Conservation (phyloP, 1,140 invertebrate species). For the Saccostrea glomerata region DNA sequence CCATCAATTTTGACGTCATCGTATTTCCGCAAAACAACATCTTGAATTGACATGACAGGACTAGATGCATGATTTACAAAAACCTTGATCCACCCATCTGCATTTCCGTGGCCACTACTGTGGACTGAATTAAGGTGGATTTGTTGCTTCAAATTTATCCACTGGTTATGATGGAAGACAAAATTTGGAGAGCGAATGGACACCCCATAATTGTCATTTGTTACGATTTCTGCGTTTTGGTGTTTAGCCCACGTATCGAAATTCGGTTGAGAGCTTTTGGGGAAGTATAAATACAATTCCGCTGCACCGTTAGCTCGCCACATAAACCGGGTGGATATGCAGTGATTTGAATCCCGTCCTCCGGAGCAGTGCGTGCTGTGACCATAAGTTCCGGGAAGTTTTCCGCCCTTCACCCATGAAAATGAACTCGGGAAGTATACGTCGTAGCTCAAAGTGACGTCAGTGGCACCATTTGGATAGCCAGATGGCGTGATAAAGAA, state of each 20-base stretch:
- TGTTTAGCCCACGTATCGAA: slow-evolving; percentile 10
- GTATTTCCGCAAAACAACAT: slow-evolving; percentile 52
- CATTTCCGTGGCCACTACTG: slow-evolving; percentile 21
- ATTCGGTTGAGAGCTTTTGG: slow-evolving; percentile 42
- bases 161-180: slow-evolving; percentile 53
- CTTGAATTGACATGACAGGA: slow-evolving; percentile 40
- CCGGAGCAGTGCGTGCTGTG: slow-evolving; percentile 61
- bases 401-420: slow-evolving; percentile 66
- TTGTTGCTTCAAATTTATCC: slow-evolving; percentile 63
- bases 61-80: slow-evolving; percentile 52
- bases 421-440: slow-evolving; percentile 64
- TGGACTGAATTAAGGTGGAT: slow-evolving; percentile 59
- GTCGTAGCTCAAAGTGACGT: slow-evolving; percentile 58
- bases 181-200: slow-evolving; percentile 54
- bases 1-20: slow-evolving; percentile 60
- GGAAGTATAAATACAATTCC: slow-evolving; percentile 66
- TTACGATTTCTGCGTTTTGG: slow-evolving; percentile 45
- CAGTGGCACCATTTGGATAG: background rate
- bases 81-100: slow-evolving; percentile 59
- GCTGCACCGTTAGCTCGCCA: slow-evolving; percentile 66
- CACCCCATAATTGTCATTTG: slow-evolving; percentile 52
- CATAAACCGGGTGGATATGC: slow-evolving; percentile 70
- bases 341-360: slow-evolving; percentile 53
- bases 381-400: slow-evolving; percentile 67
- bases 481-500: slow-evolving; percentile 56